Percentiles rank a stretch among this genome's conserved stretches.
Evolutionary conservation across 2,113 vertebrate genomes (phyloP).

Genomic region (Sarotherodon lohbergeri): DNA sequence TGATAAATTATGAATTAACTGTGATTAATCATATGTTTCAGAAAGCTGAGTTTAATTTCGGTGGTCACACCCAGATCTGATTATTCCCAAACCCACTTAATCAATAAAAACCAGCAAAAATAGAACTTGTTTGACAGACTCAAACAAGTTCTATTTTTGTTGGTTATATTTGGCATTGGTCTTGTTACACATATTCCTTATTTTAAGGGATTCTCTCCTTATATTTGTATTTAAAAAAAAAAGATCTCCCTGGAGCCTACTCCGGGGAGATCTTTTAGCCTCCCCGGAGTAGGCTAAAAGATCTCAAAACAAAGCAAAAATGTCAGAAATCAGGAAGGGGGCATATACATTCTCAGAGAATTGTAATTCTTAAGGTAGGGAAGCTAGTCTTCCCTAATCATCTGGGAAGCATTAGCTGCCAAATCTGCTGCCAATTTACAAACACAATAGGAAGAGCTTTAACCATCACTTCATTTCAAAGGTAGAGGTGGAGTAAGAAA

Average conservation of each 20-base stretch:
- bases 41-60: background rate
- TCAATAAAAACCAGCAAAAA: background rate
- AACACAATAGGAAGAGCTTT: background rate
- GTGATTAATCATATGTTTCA: background rate
- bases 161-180: no score
- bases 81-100: background rate
- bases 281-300: background rate
- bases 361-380: background rate
- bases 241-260: no score
- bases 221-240: no score
- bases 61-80: background rate
- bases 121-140: background rate
- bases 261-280: no score
- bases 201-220: no score
- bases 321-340: background rate
- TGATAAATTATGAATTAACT: background rate
- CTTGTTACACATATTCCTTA: no score
- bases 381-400: background rate
- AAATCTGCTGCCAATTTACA: background rate
- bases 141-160: no score
- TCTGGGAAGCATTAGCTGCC: background rate
- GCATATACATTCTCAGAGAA: background rate
- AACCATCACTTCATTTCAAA: background rate
- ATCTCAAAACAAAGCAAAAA: background rate
- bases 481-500: background rate